Conservation (phyloP, 2,888 invertebrate species). For the Tipula confusa region DNA sequence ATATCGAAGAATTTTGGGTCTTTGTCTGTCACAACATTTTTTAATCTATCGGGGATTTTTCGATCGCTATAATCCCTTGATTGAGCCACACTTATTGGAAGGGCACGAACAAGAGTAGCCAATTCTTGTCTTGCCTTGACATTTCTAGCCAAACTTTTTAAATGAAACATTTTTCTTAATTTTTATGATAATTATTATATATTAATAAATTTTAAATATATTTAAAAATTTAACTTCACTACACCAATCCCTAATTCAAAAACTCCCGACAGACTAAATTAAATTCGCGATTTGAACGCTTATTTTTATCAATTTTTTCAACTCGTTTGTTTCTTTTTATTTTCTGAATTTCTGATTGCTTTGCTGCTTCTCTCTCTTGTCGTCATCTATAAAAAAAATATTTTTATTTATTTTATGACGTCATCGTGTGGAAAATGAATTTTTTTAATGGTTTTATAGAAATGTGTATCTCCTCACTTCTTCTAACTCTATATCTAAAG, state of each 20-base stretch:
- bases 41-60: conserved; percentile 79
- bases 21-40: conserved; percentile 69
- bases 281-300: not conserved
- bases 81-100: conserved; percentile 56
- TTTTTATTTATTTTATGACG: not conserved
- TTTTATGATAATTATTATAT: not conserved
- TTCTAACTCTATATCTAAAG: no score
- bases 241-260: not conserved
- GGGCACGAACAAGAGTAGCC: conserved; percentile 56
- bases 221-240: not conserved
- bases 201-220: not conserved
- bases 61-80: conserved; percentile 56
- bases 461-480: not conserved
- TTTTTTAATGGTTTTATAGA: not conserved
- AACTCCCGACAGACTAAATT: not conserved
- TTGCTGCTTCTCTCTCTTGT: not conserved
- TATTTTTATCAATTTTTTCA: conserved; percentile 27
- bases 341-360: not conserved
- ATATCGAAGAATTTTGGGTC: conserved; percentile 93
- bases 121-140: conserved; percentile 57
- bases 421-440: not conserved
- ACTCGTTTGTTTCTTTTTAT: not conserved
- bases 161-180: conserved; percentile 60
- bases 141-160: conserved; percentile 63
- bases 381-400: no score